phyloP scores from a whole-genome alignment of 1,140 invertebrate genomes.

The Watersipora subatra region DNA sequence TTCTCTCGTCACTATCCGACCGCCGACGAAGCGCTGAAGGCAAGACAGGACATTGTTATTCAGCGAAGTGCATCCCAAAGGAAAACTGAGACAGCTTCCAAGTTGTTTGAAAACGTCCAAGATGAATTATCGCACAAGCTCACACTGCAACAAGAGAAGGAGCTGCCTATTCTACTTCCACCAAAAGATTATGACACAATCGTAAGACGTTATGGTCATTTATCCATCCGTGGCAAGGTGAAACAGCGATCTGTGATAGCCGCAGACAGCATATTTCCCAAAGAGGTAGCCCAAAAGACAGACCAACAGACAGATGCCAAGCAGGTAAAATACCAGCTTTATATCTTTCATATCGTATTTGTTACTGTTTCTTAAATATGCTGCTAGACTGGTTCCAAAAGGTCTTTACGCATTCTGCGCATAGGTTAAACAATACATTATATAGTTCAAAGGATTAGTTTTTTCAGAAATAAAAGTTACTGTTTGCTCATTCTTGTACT shows the following conservation, averaged over 20 bases:
- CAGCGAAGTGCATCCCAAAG: neutral
- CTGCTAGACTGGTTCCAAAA: no score
- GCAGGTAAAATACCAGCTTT: no score
- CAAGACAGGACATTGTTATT: neutral
- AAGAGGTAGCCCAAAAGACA: no score
- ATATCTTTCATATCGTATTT: no score
- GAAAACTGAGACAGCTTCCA: conserved; percentile 20
- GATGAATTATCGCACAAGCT: conserved; percentile 77
- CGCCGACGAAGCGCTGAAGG: neutral
- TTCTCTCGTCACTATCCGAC: neutral
- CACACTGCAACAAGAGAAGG: conserved; percentile 40
- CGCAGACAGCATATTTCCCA: neutral
- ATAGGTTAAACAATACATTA: no score
- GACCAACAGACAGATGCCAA: no score
- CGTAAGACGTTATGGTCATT: conserved; percentile 61
- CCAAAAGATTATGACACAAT: conserved; percentile 75
- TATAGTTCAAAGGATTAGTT: no score
- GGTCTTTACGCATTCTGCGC: no score
- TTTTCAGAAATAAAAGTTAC: no score
- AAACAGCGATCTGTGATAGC: neutral
- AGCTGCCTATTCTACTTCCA: conserved; percentile 63
- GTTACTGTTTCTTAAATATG: no score
- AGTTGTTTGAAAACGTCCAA: conserved; percentile 75
- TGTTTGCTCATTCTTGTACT: no score
- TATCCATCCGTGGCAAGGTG: conserved; percentile 8